Evolutionary conservation across 2,113 vertebrate species (phyloP), one percentile per base, ranked within the genome.

Genomic region (Pimephales promelas): DNA sequence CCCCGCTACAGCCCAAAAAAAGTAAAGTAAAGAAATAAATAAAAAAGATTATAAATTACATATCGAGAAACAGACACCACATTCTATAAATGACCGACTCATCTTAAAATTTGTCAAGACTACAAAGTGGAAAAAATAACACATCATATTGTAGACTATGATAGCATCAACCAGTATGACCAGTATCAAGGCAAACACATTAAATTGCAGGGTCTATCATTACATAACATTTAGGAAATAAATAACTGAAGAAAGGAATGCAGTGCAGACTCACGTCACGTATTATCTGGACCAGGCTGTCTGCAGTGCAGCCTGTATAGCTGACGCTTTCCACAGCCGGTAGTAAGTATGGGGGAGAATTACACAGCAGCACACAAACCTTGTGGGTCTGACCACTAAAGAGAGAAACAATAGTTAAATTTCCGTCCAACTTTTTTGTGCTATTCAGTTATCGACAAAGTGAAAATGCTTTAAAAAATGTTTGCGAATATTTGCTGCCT

Each of bases 271-370:
- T 94, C 88, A 97, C 97, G 81, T 97, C 97, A 77, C 97, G 92
- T 22, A 98, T 97, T 92, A 96, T 96, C 92, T 97, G 96, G 84
- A 96, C 97, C 26, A 98, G 89, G 86, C 90, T 96, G 91, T 97
- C 96, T 0, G 96, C 96, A 0, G 96, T 96, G 90, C 94, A 96
- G 82, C 97, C 97, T 0, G 96, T 97, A 90, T 98, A 98, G 0
- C 94, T 97, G 89, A 96, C 95, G 81, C 96, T 97, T 92, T 98
- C 97, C 40, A 98, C 97, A 1, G 97, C 96, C 0, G 97, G 96
- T 24, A 97, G 94, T 87, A 97, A 89, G 85, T 98, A 98, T 0
- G 97, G 97, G 0, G 96, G 97, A 1, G 96, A 98, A 88, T 98
- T 98, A 86, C 97, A 98, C 86, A 98, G 94, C 43, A 97, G 92